Conservation (phyloP, 1,140 invertebrate genomes). For the Drosophila bipectinata region DNA sequence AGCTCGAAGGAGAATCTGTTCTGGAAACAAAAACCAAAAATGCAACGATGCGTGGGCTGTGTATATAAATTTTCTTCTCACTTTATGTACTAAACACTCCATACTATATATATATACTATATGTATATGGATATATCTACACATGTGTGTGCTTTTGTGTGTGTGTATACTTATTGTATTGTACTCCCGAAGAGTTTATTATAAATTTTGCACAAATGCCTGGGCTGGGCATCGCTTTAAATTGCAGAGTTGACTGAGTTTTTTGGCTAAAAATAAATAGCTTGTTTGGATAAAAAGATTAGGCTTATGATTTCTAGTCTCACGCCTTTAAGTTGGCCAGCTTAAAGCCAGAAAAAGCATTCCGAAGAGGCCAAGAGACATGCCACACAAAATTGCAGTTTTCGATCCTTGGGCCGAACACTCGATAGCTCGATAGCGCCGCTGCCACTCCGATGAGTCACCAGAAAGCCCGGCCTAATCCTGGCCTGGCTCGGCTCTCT, state of each 20-base stretch:
- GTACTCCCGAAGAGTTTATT: constrained; percentile 17
- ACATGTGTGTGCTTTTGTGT: constrained; percentile 15
- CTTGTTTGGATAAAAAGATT: background rate
- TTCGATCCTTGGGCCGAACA: constrained; percentile 5
- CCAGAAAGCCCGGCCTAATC: constrained; percentile 60
- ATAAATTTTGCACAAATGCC: constrained; percentile 16
- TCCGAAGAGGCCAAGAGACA: background rate
- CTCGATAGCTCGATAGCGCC: constrained; percentile 3
- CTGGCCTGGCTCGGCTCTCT: constrained; percentile 9
- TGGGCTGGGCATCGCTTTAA: background rate
- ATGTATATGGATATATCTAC: constrained; percentile 2
- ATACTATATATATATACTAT: background rate
- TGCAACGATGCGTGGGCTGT: constrained; percentile 45
- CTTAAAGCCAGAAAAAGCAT: background rate
- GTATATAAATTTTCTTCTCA: constrained; percentile 29
- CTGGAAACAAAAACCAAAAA: constrained; percentile 16
- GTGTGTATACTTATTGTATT: constrained; percentile 5
- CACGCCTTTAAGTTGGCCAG: background rate
- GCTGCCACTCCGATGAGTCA: constrained; percentile 50
- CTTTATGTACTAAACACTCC: constrained; percentile 1
- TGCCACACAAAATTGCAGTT: too few relatives aligned
- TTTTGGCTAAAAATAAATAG: background rate
- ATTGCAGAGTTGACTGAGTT: background rate
- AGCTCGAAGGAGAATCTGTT: constrained; percentile 20
- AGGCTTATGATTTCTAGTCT: background rate